Evolutionary conservation across 2,113 vertebrate genomes (phyloP), one percentile per base, ranked within the genome.

Genomic region (Bambusicola thoracicus): DNA sequence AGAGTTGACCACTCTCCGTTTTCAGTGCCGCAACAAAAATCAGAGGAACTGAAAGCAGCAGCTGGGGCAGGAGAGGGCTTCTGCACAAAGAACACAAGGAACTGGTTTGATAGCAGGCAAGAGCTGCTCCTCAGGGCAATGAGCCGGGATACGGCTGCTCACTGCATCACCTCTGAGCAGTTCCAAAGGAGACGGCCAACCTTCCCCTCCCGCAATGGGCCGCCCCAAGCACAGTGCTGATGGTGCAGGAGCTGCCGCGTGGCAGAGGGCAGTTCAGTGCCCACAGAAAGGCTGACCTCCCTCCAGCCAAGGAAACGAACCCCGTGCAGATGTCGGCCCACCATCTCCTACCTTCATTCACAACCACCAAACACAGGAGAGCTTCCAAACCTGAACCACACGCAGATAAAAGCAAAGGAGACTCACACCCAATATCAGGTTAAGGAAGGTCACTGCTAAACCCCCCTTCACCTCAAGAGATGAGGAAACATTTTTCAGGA

Each of bases 91-190:
- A 93, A 56, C 17, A 43, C 70, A 49, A 38, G 7, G 59, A 85
- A 91, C 72, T 81, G 76, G 62, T 68, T 72, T 89, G 49, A 25
- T 46, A 93, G 27, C 62, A 84, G 13, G 62, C 76, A 81, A 95
- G 68, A 75, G 85, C 88, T 93, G 69, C 88, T 89, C 89, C 88
- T 90, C 78, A 65, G 73, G 69, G 65, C 82, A 94, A 92, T 92
- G 92, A 94, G 46, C 76, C 34, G 73, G 80, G 85, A 94, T 94
- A 70, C 38, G 90, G 88, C 86, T 94, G 85, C 92, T 90, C 87
- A 94, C 87, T 81, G 89, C 93, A 88, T 92, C 94, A 91, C 74
- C 87, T 76, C 67, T 87, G 34, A 88, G 93, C 90, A 85, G 85
- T 91, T 94, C 68, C 85, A 91, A 81, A 90, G 58, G 44, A 85